Percentiles rank a stretch among this genome's conserved stretches.
phyloP scores from a whole-genome alignment of 2,113 vertebrate genomes.

The Sturnira hondurensis region DNA sequence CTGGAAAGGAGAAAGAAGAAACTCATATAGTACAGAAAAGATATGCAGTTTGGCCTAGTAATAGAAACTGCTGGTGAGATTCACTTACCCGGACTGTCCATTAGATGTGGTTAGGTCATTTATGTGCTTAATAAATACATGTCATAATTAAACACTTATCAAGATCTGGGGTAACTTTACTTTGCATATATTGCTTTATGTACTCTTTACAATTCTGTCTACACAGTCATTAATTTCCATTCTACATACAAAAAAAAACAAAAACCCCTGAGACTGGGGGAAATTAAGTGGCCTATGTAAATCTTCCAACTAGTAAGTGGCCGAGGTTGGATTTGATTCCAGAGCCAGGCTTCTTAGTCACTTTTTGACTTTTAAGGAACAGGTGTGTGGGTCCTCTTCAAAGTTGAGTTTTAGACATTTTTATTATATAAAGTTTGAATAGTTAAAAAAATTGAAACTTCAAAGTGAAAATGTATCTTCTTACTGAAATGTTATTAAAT shows the following conservation, averaged over 20 bases:
- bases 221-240: neutral
- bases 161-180: neutral
- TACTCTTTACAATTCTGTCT: neutral
- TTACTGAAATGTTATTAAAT: neutral
- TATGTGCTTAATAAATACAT: neutral
- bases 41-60: neutral
- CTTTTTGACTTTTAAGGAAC: neutral
- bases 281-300: neutral
- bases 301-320: neutral
- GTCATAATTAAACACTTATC: neutral
- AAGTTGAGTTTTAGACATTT: neutral
- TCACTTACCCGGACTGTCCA: neutral
- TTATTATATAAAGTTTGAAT: neutral
- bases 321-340: neutral
- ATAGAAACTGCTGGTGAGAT: neutral
- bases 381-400: neutral
- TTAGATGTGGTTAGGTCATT: neutral
- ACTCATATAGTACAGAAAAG: neutral
- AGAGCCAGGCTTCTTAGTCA: neutral
- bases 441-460: neutral
- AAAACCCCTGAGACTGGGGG: neutral
- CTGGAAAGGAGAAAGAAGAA: neutral
- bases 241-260: neutral
- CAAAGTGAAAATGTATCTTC: constrained; percentile 15
- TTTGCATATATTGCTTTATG: neutral